Evolutionary conservation across 1,140 invertebrate genomes (phyloP).

Genomic region (Sycophaga agraensis): DNA sequence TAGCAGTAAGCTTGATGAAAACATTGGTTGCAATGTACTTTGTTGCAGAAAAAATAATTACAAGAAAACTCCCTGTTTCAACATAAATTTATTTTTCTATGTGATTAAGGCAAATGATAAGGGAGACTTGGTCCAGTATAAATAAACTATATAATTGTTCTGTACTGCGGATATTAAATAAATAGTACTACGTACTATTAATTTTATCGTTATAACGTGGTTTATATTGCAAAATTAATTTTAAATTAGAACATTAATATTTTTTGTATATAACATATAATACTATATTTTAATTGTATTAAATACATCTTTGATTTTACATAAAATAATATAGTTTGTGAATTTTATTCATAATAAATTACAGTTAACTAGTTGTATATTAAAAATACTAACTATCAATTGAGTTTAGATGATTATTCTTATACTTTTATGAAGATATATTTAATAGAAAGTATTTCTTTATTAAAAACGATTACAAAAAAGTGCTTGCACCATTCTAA

Average conservation of each 20-base stretch:
- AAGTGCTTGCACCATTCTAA: neutral
- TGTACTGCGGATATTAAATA: conserved; percentile 7
- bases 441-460: neutral
- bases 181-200: conserved; percentile 2
- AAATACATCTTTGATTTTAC: too few species aligned
- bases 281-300: neutral
- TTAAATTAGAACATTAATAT: neutral
- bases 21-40: conserved; percentile 3
- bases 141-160: neutral
- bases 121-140: too few species aligned
- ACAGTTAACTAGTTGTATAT: neutral
- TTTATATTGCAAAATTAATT: neutral
- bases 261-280: neutral
- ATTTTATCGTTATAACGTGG: too few species aligned
- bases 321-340: neutral
- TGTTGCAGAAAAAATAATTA: neutral
- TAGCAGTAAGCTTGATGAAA: neutral
- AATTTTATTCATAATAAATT: neutral
- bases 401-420: neutral
- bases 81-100: conserved; percentile 22
- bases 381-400: neutral
- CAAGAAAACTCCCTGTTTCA: too few species aligned
- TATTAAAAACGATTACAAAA: neutral
- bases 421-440: neutral
- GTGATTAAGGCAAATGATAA: too few species aligned